A percentile compares a stretch with the other conserved stretches of the same genome.
Conservation (phyloP, 2,113 vertebrate species). For the Empidonax alnorum region DNA sequence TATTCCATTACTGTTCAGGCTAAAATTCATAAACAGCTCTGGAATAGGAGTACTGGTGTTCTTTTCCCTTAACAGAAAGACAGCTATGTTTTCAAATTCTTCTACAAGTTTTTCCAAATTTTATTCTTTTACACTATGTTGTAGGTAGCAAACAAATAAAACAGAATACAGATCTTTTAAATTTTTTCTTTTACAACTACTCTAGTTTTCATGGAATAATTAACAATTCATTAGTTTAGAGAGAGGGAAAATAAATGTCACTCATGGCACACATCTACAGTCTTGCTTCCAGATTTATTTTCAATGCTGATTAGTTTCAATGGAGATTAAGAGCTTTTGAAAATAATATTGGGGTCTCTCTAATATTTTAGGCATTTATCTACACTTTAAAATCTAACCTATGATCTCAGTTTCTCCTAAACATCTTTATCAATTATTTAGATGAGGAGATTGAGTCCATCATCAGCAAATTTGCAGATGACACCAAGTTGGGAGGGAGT, state of each 20-base stretch:
- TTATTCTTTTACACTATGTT: background rate
- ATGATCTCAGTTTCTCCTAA: background rate
- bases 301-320: background rate
- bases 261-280: background rate
- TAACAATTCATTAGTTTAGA: background rate
- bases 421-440: background rate
- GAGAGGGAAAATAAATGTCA: background rate
- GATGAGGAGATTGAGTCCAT: too few species aligned
- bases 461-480: too few species aligned
- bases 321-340: background rate
- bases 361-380: background rate
- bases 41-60: background rate
- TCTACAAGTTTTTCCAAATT: background rate
- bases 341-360: background rate
- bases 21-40: background rate
- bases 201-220: background rate
- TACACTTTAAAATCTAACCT: background rate
- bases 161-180: background rate
- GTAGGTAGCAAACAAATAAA: background rate
- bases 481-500: too few species aligned
- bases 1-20: background rate
- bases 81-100: background rate
- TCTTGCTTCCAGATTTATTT: background rate
- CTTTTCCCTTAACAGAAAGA: background rate
- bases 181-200: background rate